These are phyloP conservation scores for Acipenser transmontanus DNA, from an alignment of 2,797 vertebrate species.

Conservation along the genomic window DNA sequence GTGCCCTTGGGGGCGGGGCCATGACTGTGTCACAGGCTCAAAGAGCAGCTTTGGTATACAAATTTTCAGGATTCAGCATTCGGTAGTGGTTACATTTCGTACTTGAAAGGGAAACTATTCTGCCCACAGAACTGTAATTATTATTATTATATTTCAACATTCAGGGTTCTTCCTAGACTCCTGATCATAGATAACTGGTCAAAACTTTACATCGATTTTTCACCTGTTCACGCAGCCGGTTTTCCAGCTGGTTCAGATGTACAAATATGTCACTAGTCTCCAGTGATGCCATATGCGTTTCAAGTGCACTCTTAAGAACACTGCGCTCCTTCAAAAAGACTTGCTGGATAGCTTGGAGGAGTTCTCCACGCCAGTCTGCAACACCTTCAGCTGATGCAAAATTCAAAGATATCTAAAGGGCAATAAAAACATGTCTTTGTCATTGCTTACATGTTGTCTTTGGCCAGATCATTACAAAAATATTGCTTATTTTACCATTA, in stretches of 20 bases:
- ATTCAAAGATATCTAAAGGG: neutral
- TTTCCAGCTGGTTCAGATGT: constrained; percentile 75
- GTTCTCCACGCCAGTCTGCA: constrained; percentile 77
- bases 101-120: too few relatives aligned
- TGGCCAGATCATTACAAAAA: too few relatives aligned
- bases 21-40: too few relatives aligned
- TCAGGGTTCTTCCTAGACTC: too few relatives aligned
- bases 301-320: constrained; percentile 65
- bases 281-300: constrained; percentile 67
- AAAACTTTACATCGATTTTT: neutral
- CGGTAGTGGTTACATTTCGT: too few relatives aligned
- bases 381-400: constrained; percentile 24
- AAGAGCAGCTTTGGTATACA: too few relatives aligned
- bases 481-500: neutral
- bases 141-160: too few relatives aligned
- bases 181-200: too few relatives aligned
- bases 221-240: constrained; percentile 78
- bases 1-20: too few relatives aligned
- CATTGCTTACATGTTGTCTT: too few relatives aligned
- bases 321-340: constrained; percentile 73
- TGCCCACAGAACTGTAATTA: too few relatives aligned
- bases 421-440: neutral
- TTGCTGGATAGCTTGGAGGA: constrained; percentile 73
- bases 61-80: too few relatives aligned
- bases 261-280: constrained; percentile 65